These are phyloP conservation scores for Ophion obscuratus DNA, from an alignment of 2,888 invertebrate genomes.

Conservation along the genomic window DNA sequence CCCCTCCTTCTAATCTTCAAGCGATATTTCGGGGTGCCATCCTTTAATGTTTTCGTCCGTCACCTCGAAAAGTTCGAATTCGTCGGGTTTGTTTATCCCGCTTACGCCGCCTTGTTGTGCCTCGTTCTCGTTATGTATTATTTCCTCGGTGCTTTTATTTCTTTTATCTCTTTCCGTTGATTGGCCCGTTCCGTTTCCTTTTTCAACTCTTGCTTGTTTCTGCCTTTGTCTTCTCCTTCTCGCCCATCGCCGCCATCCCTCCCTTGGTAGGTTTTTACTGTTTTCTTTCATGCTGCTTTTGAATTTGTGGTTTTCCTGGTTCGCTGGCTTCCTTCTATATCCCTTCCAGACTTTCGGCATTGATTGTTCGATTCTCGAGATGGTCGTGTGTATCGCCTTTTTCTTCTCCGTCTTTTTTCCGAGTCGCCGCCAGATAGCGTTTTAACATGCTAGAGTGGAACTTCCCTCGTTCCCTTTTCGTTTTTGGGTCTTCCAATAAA, in stretches of 20 bases:
- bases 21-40: neutral
- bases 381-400: neutral
- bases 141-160: neutral
- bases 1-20: neutral
- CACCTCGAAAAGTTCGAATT: neutral
- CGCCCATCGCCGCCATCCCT: too few relatives aligned
- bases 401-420: neutral
- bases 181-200: neutral
- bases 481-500: slow-evolving; percentile 7
- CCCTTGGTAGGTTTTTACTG: fast-evolving
- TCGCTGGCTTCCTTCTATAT: too few relatives aligned
- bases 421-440: neutral
- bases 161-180: neutral
- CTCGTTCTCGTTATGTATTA: neutral
- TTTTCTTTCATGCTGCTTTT: too few relatives aligned
- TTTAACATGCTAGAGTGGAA: slow-evolving; percentile 15
- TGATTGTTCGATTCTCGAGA: neutral
- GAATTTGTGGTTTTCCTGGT: too few relatives aligned
- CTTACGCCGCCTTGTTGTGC: neutral
- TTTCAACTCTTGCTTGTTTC: neutral
- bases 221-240: neutral
- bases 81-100: neutral
- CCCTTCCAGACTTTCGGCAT: neutral
- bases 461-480: slow-evolving; percentile 16
- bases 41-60: neutral